Base-by-base conservation (phyloP, 2,888 invertebrate genomes). In the Sceliomorpha sp. region DNA sequence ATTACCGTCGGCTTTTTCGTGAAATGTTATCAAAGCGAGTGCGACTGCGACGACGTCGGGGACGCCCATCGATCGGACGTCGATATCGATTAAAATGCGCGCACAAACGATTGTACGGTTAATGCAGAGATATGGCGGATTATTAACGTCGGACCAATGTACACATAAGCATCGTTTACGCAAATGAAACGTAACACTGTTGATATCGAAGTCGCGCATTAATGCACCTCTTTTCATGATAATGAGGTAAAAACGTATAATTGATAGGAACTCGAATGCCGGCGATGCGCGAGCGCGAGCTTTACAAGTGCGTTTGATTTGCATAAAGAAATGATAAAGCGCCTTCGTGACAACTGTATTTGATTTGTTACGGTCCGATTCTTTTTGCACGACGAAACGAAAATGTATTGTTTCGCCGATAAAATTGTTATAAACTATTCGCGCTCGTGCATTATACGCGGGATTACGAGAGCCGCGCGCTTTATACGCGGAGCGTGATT, bases 121-220 rank as follows among this genome's bases (percentile, higher is more conserved):
- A 24, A 27, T 27, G 34, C 14, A 34, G 39, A 40, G 40, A 59
- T 59, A 48, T 9, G 17, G 24, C 27, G 31, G 29, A 55, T 63
- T 55, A 55, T 55, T 47, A 55, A 63, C 48, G 42, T 55, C 51
- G 36, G 31, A 15, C 27, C 55, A 36, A 42, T 55, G 63, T 44
- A 40, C 62, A 39, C 42, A 47, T 63, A 55, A 63, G 48, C 63
- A 55, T 39, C 45, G 31, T 12, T 51, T 44, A 51, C 31, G 51
- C 32, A 62, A 53, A 62, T 62, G 40, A 62, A 62, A 40, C 20
- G 37, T 37, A 47, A 47, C 40, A 40, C 39, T 17, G 15, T 26
- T 31, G 31, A 56, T 56, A 56, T 9, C 32, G 15, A 58, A 34
- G 44, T 55, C 44, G 37, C 34, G 51, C 45, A 51, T 51, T 51